Evolutionary conservation across 2,888 invertebrate species (phyloP).

Genomic region (Deilephila porcellus): DNA sequence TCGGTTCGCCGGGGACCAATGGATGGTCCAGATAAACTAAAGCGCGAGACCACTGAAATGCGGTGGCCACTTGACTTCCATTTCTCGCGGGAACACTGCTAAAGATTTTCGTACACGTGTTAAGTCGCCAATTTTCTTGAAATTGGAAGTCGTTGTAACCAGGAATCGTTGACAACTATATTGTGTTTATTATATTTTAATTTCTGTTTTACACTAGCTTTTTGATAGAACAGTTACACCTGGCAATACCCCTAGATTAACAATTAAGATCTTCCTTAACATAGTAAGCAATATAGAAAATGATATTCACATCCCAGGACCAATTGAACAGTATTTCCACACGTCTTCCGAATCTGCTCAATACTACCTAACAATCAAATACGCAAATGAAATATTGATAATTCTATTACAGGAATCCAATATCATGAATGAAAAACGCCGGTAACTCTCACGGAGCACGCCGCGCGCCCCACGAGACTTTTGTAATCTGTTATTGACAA

Average conservation of each 20-base stretch:
- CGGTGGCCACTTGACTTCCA: slow-evolving; percentile 46
- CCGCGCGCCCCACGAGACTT: not conserved
- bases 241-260: too few relatives aligned
- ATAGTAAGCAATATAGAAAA: too few relatives aligned
- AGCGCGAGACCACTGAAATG: slow-evolving; percentile 48
- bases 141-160: not conserved
- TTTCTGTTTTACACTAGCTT: too few relatives aligned
- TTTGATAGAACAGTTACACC: too few relatives aligned
- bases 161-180: not conserved
- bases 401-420: not conserved
- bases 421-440: slow-evolving; percentile 3
- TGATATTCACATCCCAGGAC: too few relatives aligned
- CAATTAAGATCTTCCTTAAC: too few relatives aligned
- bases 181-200: too few relatives aligned
- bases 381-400: not conserved
- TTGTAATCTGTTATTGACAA: slow-evolving; percentile 31
- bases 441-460: not conserved
- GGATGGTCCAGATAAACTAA: slow-evolving; percentile 47
- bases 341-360: too few relatives aligned
- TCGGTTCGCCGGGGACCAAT: slow-evolving; percentile 42
- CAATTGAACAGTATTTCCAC: too few relatives aligned
- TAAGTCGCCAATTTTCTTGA: not conserved
- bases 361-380: not conserved
- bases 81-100: slow-evolving; percentile 31
- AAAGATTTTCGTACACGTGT: slow-evolving; percentile 12